Evolutionary conservation across 2,797 vertebrate genomes (phyloP).

Genomic region (Sternarchorhynchus goeldii): DNA sequence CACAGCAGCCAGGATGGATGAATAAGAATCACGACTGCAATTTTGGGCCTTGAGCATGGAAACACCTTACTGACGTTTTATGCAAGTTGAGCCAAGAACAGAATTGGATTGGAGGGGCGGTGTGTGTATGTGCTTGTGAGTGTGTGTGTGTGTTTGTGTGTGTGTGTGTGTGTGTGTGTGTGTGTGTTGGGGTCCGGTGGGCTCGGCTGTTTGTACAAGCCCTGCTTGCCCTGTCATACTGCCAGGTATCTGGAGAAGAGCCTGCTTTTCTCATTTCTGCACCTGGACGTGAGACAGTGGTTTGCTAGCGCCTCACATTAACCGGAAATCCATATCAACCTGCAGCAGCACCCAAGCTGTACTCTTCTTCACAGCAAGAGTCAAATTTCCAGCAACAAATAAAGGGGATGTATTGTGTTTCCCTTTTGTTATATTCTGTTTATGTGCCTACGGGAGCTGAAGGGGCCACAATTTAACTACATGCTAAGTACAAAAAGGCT

Average conservation of each 20-base stretch:
- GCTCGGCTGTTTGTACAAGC: slow-evolving; percentile 38
- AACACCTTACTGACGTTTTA: no score
- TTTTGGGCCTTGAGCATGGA: no score
- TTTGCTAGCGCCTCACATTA: slow-evolving; percentile 52
- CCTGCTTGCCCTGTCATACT: slow-evolving; percentile 15
- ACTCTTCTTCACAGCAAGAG: slow-evolving; percentile 62
- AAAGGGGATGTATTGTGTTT: slow-evolving; percentile 59
- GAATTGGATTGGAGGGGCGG: no score
- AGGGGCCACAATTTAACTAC: slow-evolving; percentile 25
- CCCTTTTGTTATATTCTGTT: slow-evolving; percentile 37
- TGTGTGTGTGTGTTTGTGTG: no score
- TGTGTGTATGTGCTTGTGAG: no score
- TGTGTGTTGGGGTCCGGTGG: slow-evolving; percentile 24
- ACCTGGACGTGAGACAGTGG: slow-evolving; percentile 9
- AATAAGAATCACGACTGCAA: no score
- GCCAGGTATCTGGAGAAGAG: slow-evolving; percentile 37
- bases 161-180: no score
- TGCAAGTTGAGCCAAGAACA: no score
- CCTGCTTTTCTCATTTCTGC: slow-evolving; percentile 28
- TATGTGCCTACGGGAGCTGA: slow-evolving; percentile 25
- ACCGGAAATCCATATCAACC: slow-evolving; percentile 62
- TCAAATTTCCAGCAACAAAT: slow-evolving; percentile 64
- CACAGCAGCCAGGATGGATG: no score
- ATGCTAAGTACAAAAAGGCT: not conserved
- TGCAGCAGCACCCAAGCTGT: slow-evolving; percentile 60